These are phyloP conservation scores for Delia radicum DNA, from an alignment of 1,140 invertebrate genomes.

Conservation along the genomic window DNA sequence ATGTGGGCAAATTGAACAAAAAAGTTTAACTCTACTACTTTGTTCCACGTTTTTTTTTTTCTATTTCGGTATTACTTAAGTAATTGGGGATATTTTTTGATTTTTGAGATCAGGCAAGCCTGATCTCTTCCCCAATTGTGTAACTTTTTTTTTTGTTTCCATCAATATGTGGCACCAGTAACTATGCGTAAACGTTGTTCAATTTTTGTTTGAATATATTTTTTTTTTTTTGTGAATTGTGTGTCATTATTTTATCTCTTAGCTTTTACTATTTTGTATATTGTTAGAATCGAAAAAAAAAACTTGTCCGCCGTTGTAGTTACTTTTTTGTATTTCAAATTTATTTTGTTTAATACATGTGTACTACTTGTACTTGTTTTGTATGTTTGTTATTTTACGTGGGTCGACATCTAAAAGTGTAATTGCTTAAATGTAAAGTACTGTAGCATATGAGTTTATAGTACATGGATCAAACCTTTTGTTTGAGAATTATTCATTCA, in stretches of 20 bases:
- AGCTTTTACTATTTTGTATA: constrained; percentile 2
- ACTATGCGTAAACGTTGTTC: neutral
- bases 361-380: neutral
- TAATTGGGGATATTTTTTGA: too few species aligned
- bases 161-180: neutral
- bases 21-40: too few species aligned
- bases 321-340: neutral
- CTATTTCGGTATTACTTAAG: too few species aligned
- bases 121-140: neutral
- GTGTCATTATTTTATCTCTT: neutral
- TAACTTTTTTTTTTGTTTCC: neutral
- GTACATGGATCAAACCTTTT: too few species aligned
- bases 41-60: too few species aligned
- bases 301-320: neutral
- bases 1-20: too few species aligned
- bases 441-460: too few species aligned
- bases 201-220: neutral
- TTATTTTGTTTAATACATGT: neutral
- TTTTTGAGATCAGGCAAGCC: too few species aligned
- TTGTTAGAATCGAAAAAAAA: neutral
- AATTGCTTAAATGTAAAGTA: neutral
- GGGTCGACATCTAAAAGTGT: neutral
- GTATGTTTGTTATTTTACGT: neutral
- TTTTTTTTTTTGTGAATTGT: neutral
- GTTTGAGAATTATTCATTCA: neutral